Percentiles rank a stretch among this genome's conserved stretches.
These are phyloP conservation scores for Polypterus bichir DNA, from an alignment of 2,113 vertebrate genomes.

Conservation along the genomic window DNA sequence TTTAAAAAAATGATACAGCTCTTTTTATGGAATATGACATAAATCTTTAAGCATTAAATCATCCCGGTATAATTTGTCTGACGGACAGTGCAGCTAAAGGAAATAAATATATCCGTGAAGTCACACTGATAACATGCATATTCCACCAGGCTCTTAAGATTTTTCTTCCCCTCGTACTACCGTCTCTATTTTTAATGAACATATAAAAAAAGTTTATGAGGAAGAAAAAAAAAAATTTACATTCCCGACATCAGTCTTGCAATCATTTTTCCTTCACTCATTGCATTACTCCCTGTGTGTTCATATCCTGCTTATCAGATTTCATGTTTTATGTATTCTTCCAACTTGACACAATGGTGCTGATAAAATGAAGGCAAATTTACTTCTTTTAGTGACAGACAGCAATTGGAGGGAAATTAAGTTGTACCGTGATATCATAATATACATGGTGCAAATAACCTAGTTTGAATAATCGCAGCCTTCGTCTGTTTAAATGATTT, in stretches of 20 bases:
- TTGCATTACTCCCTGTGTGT: slow-evolving; percentile 48
- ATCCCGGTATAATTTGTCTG: slow-evolving; percentile 43
- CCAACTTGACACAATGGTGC: slow-evolving; percentile 62
- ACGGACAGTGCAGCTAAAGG: slow-evolving; percentile 38
- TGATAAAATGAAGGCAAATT: slow-evolving; percentile 86
- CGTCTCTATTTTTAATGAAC: slow-evolving; percentile 19
- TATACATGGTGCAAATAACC: slow-evolving; percentile 80
- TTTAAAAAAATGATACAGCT: slow-evolving; percentile 28
- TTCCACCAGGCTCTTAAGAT: slow-evolving; percentile 13
- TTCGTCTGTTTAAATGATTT: slow-evolving; percentile 94
- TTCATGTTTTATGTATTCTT: slow-evolving; percentile 58
- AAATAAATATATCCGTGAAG: slow-evolving; percentile 41
- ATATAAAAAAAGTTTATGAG: slow-evolving; percentile 8
- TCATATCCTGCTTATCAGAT: slow-evolving; percentile 84
- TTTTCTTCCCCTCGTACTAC: too few relatives aligned
- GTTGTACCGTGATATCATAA: slow-evolving; percentile 74
- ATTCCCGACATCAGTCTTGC: slow-evolving; percentile 43
- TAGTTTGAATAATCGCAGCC: slow-evolving; percentile 88
- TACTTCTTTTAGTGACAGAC: slow-evolving; percentile 84
- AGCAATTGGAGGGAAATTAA: slow-evolving; percentile 91
- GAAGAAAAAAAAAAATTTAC: slow-evolving; percentile 36
- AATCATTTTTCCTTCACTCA: slow-evolving; percentile 47
- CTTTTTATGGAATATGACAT: slow-evolving; percentile 30
- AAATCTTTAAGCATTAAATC: slow-evolving; percentile 39
- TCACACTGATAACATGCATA: slow-evolving; percentile 30